These are phyloP conservation scores for Chaetodon trifasciatus DNA, from an alignment of 2,797 vertebrate species.

Conservation along the genomic window DNA sequence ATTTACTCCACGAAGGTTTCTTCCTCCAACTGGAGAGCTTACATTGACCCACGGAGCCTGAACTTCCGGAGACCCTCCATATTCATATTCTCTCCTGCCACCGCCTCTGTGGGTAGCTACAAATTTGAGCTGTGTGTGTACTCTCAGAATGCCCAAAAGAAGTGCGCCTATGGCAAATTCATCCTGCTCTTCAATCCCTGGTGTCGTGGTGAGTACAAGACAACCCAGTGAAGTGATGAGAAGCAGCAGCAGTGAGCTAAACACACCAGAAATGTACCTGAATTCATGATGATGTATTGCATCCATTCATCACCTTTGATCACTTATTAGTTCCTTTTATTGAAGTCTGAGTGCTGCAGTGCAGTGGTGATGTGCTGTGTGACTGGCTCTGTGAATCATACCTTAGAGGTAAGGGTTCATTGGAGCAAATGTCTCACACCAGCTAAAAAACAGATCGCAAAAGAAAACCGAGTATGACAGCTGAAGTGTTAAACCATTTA, in stretches of 20 bases:
- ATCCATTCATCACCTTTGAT: neutral
- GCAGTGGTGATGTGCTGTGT: neutral
- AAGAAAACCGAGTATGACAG: neutral
- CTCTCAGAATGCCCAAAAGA: neutral
- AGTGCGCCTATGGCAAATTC: constrained; percentile 56
- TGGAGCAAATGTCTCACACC: neutral
- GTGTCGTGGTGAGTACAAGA: constrained; percentile 76
- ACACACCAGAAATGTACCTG: neutral
- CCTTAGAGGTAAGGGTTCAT: neutral
- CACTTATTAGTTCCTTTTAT: neutral
- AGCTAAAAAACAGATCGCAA: neutral
- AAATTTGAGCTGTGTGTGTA: constrained; percentile 64
- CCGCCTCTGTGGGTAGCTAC: constrained; percentile 79
- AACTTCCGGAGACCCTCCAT: constrained; percentile 59
- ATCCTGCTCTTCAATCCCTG: constrained; percentile 86
- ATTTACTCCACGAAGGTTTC: constrained; percentile 40
- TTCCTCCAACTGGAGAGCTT: constrained; percentile 72
- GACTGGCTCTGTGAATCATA: neutral
- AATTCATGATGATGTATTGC: neutral
- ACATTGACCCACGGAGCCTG: constrained; percentile 39
- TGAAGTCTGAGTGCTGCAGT: neutral
- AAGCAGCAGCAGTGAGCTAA: neutral
- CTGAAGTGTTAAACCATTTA: neutral
- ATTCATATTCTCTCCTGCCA: constrained; percentile 72
- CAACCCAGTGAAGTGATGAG: neutral